Conservation (phyloP, 2,888 invertebrate species). For the Escarpia spicata region DNA sequence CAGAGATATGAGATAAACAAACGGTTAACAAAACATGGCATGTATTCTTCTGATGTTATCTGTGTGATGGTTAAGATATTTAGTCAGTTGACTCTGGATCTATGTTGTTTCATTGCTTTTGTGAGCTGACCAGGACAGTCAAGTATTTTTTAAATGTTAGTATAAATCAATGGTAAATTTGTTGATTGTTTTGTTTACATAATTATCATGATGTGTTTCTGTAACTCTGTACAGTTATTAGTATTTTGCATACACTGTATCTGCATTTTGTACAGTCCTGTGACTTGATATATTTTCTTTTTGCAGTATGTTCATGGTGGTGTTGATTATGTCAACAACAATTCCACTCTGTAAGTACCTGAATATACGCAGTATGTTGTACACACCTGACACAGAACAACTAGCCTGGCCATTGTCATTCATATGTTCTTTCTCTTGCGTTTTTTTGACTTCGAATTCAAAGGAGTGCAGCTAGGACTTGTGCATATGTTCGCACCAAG, state of each 20-base stretch:
- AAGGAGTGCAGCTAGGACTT: too few species aligned
- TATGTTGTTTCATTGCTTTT: background rate
- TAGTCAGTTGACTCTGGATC: background rate
- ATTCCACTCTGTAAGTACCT: conserved; percentile 64
- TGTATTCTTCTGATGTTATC: too few species aligned
- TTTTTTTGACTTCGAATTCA: too few species aligned
- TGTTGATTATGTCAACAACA: conserved; percentile 65
- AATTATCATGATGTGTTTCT: background rate
- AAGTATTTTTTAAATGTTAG: background rate
- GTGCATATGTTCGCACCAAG: too few species aligned
- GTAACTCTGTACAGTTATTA: background rate
- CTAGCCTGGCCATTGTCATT: background rate
- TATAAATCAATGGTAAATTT: background rate
- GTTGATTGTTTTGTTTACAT: background rate
- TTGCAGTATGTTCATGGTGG: conserved; percentile 78
- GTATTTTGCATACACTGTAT: background rate
- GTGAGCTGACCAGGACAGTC: background rate
- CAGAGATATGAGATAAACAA: background rate
- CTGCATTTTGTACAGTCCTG: background rate
- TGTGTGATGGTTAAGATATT: too few species aligned
- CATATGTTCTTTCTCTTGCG: too few species aligned
- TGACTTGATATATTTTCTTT: conserved; percentile 42
- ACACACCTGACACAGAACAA: background rate
- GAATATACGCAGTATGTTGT: background rate
- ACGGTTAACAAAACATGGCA: background rate